phyloP scores from a whole-genome alignment of 64 coral and sea anemone genomes.

The Stichodactyla helianthus region DNA sequence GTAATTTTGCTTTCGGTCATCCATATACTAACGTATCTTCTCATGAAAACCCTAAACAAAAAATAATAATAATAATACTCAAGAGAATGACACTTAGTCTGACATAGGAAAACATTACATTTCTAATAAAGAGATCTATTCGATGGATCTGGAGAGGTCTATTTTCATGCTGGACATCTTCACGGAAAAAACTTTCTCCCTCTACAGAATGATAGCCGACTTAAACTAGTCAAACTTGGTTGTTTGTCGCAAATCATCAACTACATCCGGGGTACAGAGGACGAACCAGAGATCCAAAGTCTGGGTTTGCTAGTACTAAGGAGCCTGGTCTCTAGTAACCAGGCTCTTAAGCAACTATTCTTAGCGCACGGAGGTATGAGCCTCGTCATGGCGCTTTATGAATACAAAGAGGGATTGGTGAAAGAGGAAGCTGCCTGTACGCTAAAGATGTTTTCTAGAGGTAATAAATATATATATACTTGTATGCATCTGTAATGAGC shows the following conservation, averaged over 20 bases:
- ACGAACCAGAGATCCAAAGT: slow-evolving; percentile 43
- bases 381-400: slow-evolving; percentile 72
- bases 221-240: slow-evolving; percentile 71
- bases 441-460: slow-evolving; percentile 39
- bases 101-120: too few relatives aligned
- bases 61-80: too few relatives aligned
- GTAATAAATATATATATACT: background rate
- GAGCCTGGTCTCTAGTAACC: slow-evolving; percentile 50
- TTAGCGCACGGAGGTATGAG: slow-evolving; percentile 85
- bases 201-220: slow-evolving; percentile 51
- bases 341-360: slow-evolving; percentile 60
- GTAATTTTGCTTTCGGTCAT: too few relatives aligned
- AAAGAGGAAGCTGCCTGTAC: slow-evolving; percentile 61
- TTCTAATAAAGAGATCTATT: too few relatives aligned
- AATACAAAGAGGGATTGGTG: slow-evolving; percentile 66
- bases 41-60: too few relatives aligned
- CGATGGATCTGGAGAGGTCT: too few relatives aligned
- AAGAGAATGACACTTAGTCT: too few relatives aligned
- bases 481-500: too few relatives aligned
- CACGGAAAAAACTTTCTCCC: too few relatives aligned
- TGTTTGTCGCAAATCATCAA: slow-evolving; percentile 64
- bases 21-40: too few relatives aligned
- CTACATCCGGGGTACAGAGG: slow-evolving; percentile 77
- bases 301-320: slow-evolving; percentile 62
- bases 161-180: too few relatives aligned